Conservation (phyloP, 1,140 invertebrate genomes). For the Drosophila nannoptera region DNA sequence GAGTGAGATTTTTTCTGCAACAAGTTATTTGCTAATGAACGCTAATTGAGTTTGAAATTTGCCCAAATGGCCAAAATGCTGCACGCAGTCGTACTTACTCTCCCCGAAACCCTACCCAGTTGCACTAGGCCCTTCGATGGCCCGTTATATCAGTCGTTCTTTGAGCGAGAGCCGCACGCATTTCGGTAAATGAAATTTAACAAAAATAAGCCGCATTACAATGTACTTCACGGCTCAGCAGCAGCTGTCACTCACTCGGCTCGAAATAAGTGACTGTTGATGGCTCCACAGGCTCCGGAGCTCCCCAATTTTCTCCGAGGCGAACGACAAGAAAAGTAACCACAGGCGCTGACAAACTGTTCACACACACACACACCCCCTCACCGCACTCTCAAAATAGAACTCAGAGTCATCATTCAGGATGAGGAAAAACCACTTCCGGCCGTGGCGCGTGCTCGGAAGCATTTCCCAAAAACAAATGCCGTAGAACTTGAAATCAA, state of each 20-base stretch:
- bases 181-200: conserved; percentile 69
- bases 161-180: conserved; percentile 50
- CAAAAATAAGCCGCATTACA: conserved; percentile 51
- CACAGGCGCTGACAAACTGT: conserved; percentile 65
- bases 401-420: conserved; percentile 20
- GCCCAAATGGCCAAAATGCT: conserved; percentile 58
- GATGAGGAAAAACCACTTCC: conserved; percentile 53
- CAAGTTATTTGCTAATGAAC: conserved; percentile 72
- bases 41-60: conserved; percentile 76
- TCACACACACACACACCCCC: conserved; percentile 41
- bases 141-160: conserved; percentile 12
- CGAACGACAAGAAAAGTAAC: conserved; percentile 7
- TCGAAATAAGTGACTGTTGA: conserved; percentile 74
- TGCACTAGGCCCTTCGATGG: conserved; percentile 3
- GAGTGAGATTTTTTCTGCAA: conserved; percentile 56
- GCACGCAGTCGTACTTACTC: conserved; percentile 19
- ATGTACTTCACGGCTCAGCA: conserved; percentile 32
- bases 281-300: conserved; percentile 39
- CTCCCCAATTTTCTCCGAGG: conserved; percentile 53
- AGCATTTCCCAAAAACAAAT: conserved; percentile 27
- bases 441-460: conserved; percentile 62
- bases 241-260: conserved; percentile 67
- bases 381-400: conserved; percentile 39
- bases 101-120: conserved; percentile 2
- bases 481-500: conserved; percentile 52